A percentile compares a stretch with the other conserved stretches of the same genome.
phyloP scores from a whole-genome alignment of 1,140 invertebrate species.

The Monochamus saltuarius region DNA sequence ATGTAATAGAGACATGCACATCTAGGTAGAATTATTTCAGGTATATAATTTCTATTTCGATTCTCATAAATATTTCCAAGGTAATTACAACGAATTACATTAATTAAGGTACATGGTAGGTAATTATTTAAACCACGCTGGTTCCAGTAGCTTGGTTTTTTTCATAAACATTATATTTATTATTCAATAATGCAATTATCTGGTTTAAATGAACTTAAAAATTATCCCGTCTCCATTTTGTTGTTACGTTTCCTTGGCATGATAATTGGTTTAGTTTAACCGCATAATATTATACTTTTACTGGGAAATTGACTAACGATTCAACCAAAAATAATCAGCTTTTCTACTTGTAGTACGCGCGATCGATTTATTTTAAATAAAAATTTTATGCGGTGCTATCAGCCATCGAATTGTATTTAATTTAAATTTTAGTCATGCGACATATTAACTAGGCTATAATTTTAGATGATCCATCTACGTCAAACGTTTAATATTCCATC shows the following conservation, averaged over 20 bases:
- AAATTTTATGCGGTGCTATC: too few species aligned
- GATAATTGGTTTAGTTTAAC: not conserved
- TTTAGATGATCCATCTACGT: too few species aligned
- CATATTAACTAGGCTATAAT: too few species aligned
- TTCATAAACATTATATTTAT: constrained; percentile 36
- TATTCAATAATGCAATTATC: constrained; percentile 32
- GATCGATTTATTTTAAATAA: too few species aligned
- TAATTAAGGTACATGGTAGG: constrained; percentile 27
- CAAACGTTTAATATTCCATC: too few species aligned
- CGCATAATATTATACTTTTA: too few species aligned
- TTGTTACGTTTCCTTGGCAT: not conserved
- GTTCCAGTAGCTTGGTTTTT: constrained; percentile 31
- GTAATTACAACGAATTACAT: constrained; percentile 32
- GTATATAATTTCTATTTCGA: constrained; percentile 34
- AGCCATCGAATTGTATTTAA: too few species aligned
- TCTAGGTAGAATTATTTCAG: constrained; percentile 37
- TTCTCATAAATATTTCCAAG: constrained; percentile 38
- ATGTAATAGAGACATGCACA: constrained; percentile 37
- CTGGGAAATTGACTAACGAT: too few species aligned
- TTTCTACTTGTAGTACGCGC: too few species aligned
- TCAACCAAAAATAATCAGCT: too few species aligned
- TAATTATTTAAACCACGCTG: constrained; percentile 29
- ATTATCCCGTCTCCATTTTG: constrained; percentile 12
- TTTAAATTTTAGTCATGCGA: too few species aligned
- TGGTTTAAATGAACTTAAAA: constrained; percentile 27